phyloP scores from a whole-genome alignment of 1,140 invertebrate species.

The Riptortus pedestris region DNA sequence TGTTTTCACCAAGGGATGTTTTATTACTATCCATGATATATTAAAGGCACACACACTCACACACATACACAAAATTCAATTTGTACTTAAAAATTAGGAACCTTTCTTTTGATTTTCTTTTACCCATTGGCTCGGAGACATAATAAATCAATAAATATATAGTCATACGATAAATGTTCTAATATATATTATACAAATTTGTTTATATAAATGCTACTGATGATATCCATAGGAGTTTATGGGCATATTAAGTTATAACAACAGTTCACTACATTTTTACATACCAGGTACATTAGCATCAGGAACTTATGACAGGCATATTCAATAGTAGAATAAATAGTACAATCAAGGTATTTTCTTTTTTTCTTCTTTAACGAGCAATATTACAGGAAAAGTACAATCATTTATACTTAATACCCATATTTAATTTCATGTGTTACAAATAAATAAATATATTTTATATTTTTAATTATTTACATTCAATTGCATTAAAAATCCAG shows the following conservation, averaged over 20 bases:
- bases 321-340: neutral
- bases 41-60: conserved; percentile 31
- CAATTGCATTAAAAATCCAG: conserved; percentile 19
- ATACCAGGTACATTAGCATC: conserved; percentile 27
- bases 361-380: neutral
- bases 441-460: conserved; percentile 22
- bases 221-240: conserved; percentile 24
- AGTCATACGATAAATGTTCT: conserved; percentile 25
- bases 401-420: conserved; percentile 15
- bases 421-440: conserved; percentile 19
- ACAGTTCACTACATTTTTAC: conserved; percentile 23
- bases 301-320: conserved; percentile 27
- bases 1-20: conserved; percentile 22
- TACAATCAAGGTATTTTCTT: conserved; percentile 1
- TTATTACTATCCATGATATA: conserved; percentile 32
- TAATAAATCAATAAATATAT: conserved; percentile 30
- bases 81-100: conserved; percentile 32
- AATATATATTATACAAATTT: conserved; percentile 24
- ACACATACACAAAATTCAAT: conserved; percentile 31
- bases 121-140: conserved; percentile 32
- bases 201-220: conserved; percentile 26
- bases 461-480: conserved; percentile 14
- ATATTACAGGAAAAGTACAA: neutral
- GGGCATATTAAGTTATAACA: conserved; percentile 13
- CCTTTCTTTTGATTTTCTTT: conserved; percentile 31